Evolutionary conservation across 2,113 vertebrate genomes (phyloP).

Genomic region (Origma solitaria): DNA sequence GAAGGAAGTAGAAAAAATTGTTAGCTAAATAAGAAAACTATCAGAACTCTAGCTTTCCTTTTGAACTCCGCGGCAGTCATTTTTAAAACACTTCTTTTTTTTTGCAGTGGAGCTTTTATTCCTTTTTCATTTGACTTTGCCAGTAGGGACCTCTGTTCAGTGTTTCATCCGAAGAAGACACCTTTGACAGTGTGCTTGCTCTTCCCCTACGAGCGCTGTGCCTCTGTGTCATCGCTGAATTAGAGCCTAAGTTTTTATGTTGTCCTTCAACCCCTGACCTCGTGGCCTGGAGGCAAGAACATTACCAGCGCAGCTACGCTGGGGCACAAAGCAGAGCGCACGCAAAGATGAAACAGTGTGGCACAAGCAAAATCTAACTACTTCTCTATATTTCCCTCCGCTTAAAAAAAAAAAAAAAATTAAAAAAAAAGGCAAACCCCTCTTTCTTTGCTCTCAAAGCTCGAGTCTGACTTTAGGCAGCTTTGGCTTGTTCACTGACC

Average conservation of each 20-base stretch:
- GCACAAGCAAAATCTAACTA: not conserved
- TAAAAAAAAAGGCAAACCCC: not conserved
- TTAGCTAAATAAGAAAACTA: not conserved
- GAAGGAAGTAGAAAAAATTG: not conserved
- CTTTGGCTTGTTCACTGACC: conserved; percentile 55
- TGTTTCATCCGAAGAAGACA: conserved; percentile 29
- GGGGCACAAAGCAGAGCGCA: not conserved
- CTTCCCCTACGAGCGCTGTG: not conserved
- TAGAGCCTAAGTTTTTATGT: conserved; percentile 23
- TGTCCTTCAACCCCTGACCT: conserved; percentile 48
- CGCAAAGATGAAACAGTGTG: not conserved
- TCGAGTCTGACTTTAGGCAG: conserved; percentile 24
- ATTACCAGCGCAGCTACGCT: not conserved
- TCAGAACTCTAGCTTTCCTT: not conserved
- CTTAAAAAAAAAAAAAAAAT: not conserved
- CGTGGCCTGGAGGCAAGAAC: conserved; percentile 14
- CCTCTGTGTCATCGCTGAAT: conserved; percentile 6
- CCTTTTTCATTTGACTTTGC: conserved; percentile 58
- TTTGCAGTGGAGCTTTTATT: not conserved
- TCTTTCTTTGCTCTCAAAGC: not conserved
- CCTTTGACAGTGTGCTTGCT: conserved; percentile 33
- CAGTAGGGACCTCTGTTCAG: conserved; percentile 33
- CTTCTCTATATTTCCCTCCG: not conserved
- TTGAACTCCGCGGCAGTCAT: not conserved
- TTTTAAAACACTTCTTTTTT: not conserved